Evolutionary conservation across 2,113 vertebrate species (phyloP), one percentile per base, ranked within the genome.

Genomic region (Pollachius pollachius): DNA sequence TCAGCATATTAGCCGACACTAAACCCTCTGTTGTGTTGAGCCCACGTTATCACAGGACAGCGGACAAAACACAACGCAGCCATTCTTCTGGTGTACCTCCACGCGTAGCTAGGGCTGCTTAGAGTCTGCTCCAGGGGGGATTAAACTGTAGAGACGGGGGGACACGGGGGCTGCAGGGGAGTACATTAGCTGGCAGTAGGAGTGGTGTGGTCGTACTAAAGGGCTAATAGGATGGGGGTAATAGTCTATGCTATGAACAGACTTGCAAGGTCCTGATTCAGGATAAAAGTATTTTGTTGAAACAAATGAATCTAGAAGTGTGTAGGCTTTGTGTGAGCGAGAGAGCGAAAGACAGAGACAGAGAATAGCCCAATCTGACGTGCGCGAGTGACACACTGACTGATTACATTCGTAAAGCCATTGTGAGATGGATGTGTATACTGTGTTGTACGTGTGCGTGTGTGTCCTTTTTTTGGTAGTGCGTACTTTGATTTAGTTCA

Each of bases 81-180:
- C 62, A 74, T 90, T 90, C 86, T 88, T 41, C 30, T 64, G 34
- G 30, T 7, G 30, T 37, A 37, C 63, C 17, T 87, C 72, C 70
- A 73, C 78, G 59, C 15, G 78, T 83, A 75, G 83, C 83, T 84
- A 85, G 84, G 81, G 67, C 73, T 75, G 82, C 81, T 86, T 86
- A 84, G 34, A 62, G 58, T 75, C 84, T 64, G 73, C 80, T 86
- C 81, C 82, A 4, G 30, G 56, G 70, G 48, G 79, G 77, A 79
- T 80, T 89, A 79, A 82, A 74, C 78, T 64, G 81, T 76, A 77
- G 75, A 77, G 77, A 68, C 72, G 37, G 68, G 73, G 80, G 25
- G 19, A 63, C 27, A 67, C 69, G 62, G 63, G 75, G 12, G 59
- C 6, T 4, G 30, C 48, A 16, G 70, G 52, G 18, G 62, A 18